Evolutionary conservation across 2,797 vertebrate species (phyloP).

Genomic region (Manis pentadactyla): DNA sequence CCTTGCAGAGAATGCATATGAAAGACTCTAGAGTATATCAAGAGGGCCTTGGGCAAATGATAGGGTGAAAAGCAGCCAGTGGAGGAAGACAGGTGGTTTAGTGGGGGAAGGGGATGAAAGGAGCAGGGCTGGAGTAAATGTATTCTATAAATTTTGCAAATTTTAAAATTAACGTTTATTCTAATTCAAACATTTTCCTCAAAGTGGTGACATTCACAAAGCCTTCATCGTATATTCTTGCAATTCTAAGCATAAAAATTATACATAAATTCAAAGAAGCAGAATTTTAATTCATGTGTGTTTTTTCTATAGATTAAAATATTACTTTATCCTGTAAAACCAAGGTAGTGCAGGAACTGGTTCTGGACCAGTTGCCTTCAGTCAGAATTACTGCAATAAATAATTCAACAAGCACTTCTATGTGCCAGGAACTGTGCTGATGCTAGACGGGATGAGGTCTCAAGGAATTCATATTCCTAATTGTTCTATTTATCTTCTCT

Average conservation of each 20-base stretch:
- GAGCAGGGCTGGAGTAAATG: neutral
- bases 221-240: slow-evolving; percentile 37
- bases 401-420: neutral
- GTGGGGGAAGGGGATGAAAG: neutral
- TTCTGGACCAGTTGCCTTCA: slow-evolving; percentile 34
- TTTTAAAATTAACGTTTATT: slow-evolving; percentile 68
- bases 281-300: slow-evolving; percentile 46
- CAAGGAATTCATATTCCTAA: neutral
- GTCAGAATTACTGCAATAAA: neutral
- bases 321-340: slow-evolving; percentile 34
- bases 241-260: slow-evolving; percentile 58
- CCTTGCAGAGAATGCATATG: slow-evolving; percentile 65
- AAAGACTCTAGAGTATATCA: slow-evolving; percentile 49
- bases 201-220: slow-evolving; percentile 58
- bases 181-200: slow-evolving; percentile 43
- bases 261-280: slow-evolving; percentile 64
- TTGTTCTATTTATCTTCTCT: neutral
- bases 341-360: neutral
- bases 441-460: neutral
- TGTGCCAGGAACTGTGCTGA: neutral
- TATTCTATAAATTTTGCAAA: neutral
- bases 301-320: slow-evolving; percentile 67
- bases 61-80: neutral
- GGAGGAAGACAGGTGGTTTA: neutral
- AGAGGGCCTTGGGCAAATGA: slow-evolving; percentile 10